Evolutionary conservation across 2,797 vertebrate species (phyloP).

Genomic region (Propithecus deckenii): DNA sequence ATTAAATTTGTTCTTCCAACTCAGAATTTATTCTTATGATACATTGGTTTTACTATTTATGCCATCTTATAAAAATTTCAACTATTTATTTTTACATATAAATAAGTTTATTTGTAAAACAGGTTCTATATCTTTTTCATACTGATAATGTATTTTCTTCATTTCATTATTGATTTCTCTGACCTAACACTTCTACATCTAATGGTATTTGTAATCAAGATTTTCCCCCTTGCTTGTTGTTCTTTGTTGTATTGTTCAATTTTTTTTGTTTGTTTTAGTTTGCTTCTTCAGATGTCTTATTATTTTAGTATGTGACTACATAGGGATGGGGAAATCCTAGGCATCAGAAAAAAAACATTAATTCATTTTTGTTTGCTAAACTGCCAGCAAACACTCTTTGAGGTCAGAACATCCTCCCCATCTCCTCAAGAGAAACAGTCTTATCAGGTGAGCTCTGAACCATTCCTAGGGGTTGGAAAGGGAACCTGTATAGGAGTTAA

Average conservation of each 20-base stretch:
- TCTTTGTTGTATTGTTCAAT: neutral
- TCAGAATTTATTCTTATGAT: neutral
- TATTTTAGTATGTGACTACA: neutral
- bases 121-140: neutral
- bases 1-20: neutral
- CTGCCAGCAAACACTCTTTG: neutral
- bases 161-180: neutral
- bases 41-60: neutral
- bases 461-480: neutral
- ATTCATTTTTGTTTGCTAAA: neutral
- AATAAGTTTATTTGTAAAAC: neutral
- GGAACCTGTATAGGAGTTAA: neutral
- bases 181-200: neutral
- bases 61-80: neutral
- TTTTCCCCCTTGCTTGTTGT: neutral
- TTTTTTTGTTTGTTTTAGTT: neutral
- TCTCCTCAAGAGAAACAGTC: neutral
- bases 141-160: neutral
- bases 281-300: neutral
- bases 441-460: neutral
- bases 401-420: rapidly evolving
- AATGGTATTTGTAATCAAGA: neutral
- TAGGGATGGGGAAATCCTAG: neutral
- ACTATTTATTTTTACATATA: neutral
- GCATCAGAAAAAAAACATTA: neutral